Base-by-base conservation (phyloP, 2,113 vertebrate genomes). In the Tringa solitaria region DNA sequence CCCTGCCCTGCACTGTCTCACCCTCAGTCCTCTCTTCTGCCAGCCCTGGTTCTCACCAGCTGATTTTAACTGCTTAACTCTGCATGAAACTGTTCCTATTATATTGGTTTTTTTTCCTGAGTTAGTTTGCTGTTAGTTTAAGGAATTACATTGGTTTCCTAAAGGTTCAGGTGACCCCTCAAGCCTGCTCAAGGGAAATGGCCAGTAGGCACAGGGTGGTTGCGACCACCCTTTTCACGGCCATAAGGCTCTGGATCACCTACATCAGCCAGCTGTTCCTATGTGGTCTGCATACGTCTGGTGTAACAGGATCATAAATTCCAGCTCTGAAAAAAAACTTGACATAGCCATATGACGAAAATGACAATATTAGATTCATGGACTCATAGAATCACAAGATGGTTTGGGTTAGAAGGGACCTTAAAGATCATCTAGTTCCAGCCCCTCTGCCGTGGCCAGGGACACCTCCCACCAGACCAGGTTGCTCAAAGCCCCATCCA, bases 1-100 rank as follows among this genome's bases (percentile, higher is more conserved):
- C 12, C 3, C 3, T 37, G 56, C 4, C 0, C 13, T 4, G 15
- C 16, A 20, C 30, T 30, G 1, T 16, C 28, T 39, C 10, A 2
- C 32, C 18, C 15, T 41, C 8, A 1, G 32, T 2, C 48, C 19
- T 50, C 23, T 30, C 8, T 21, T 26, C 33, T 37, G 17, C 23
- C 37, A 14, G 16, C 39, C 27, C 22, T 9, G 39, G 39, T 19
- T 12, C 23, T 37, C 45, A 12, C 8, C 1, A 2, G 14, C 14
- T 53, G 14, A 14, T 43, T 43, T 4, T 8, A 73, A 50, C 15
- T 19, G 8, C n/a, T 57, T 23, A 26, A 9, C 7, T 50, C 12
- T 53, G 37, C 10, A 1, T 30, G 32, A 32, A 77, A 23, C 19
- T 10, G 6, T 14, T 37, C 10, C n/a, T 11, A 0, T 22, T n/a